These are phyloP conservation scores for Melinopterus prodromus DNA, from an alignment of 2,888 invertebrate species.

Conservation along the genomic window DNA sequence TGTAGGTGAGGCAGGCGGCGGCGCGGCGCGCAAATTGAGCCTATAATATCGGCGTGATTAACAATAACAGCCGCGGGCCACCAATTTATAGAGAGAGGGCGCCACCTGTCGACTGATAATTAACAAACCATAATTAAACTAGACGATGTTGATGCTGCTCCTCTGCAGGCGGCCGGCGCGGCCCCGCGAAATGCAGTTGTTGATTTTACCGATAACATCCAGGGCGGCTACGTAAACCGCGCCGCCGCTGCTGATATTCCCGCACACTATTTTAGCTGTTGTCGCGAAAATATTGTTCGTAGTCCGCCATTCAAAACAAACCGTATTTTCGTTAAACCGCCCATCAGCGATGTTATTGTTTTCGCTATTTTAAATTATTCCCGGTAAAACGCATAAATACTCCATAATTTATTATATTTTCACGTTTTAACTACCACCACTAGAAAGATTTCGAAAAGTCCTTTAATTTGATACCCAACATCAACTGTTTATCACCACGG, in stretches of 20 bases:
- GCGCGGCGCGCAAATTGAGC: slow-evolving; percentile 18
- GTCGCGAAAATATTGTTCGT: slow-evolving; percentile 4
- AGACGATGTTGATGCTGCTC: slow-evolving; percentile 28
- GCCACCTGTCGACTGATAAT: slow-evolving; percentile 41
- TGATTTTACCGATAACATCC: slow-evolving; percentile 31
- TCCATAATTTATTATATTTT: background rate
- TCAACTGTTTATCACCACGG: background rate
- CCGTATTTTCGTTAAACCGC: background rate
- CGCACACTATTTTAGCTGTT: slow-evolving; percentile 4
- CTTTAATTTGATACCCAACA: slow-evolving; percentile 4
- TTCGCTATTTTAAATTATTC: background rate
- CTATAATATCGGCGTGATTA: slow-evolving; percentile 41
- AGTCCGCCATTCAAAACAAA: background rate
- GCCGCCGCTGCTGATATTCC: background rate
- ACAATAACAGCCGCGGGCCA: slow-evolving; percentile 42
- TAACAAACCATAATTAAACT: slow-evolving; percentile 43
- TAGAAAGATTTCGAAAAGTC: background rate
- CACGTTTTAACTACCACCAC: background rate
- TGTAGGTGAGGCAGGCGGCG: background rate
- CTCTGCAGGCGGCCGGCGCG: slow-evolving; percentile 10
- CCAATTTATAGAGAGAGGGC: slow-evolving; percentile 36
- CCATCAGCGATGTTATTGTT: background rate
- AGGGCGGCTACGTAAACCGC: background rate
- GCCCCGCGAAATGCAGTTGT: slow-evolving; percentile 27
- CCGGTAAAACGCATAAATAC: background rate